A percentile compares a stretch with the other conserved stretches of the same genome.
phyloP scores from a whole-genome alignment of 2,797 vertebrate species.

The Anableps anableps region DNA sequence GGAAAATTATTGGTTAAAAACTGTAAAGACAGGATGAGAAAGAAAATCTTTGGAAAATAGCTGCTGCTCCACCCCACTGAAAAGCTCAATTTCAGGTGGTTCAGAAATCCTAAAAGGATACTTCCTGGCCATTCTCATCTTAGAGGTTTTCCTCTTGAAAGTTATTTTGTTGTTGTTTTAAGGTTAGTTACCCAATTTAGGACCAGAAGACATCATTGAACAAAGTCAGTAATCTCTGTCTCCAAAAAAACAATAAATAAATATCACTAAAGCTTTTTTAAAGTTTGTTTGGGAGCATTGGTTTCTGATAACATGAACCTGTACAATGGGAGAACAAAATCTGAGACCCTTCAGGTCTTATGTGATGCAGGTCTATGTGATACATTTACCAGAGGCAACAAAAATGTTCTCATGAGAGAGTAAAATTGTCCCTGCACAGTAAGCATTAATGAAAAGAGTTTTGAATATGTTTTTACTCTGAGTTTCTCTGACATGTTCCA shows the following conservation, averaged over 20 bases:
- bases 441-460: conserved; percentile 15
- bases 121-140: background rate
- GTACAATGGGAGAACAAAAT: background rate
- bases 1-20: background rate
- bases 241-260: background rate
- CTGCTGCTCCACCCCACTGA: background rate
- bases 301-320: background rate
- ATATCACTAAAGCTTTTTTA: background rate
- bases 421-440: conserved; percentile 10
- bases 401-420: conserved; percentile 4
- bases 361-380: conserved; percentile 7
- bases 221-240: background rate
- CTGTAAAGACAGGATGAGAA: background rate
- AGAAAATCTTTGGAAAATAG: background rate
- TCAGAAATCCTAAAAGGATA: background rate
- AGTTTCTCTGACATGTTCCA: conserved; percentile 57
- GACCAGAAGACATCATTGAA: background rate
- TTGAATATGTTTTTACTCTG: conserved; percentile 45
- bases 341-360: background rate
- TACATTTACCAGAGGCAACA: conserved; percentile 1
- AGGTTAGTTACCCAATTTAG: background rate
- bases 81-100: background rate
- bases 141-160: background rate
- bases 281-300: background rate
- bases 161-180: background rate